Base-by-base conservation (phyloP, 2,888 invertebrate species). In the Nemotelus nigrinus region DNA sequence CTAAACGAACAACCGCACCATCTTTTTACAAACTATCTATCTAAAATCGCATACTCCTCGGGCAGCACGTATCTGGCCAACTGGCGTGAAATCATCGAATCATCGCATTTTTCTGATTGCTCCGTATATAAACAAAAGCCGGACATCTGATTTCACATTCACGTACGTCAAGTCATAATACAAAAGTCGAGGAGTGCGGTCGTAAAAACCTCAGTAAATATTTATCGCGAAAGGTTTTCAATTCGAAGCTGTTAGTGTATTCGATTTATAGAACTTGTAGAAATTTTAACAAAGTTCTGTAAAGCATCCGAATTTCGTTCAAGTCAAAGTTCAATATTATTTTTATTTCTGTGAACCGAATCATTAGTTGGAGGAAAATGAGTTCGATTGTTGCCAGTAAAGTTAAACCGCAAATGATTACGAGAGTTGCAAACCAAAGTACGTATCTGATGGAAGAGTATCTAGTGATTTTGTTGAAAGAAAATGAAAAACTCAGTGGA, bases 381-480 rank as follows among this genome's bases (percentile, higher is more conserved):
- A 74, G 74, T 60, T 74, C 74, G 48, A 60, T 74, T 39, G 43
- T 71, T 74, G 74, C 74, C 41, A 74, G 25, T 8, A 60, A 74
- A 48, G 74, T 74, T n/a, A 74, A 60, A 48, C 74, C 74, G 41
- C 74, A 74, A 60, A 8, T 74, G 2, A 10, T 74, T 41, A 25
- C 63, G 25, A 25, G 74, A 57, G 45, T 74, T 48, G 74, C 74
- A 74, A 74, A 8, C 10, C 74, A 74, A 74, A 74, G 74, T 74
- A 74, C 63, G 74, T 74, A 8, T 65, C 3, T 3, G 5, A 8
- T 50, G 5, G 8, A 50, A 7, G 1, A 50, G 8, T 5, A 50
- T 50, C 8, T 50, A 50, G 5, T 7, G 50, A 7, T 50, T 50
- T 5, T 50, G 50, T 50, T 50, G 50, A 50, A 1, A 25, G 25